Evolutionary conservation across 2,113 vertebrate genomes (phyloP).

Genomic region (Osmerus eperlanus): DNA sequence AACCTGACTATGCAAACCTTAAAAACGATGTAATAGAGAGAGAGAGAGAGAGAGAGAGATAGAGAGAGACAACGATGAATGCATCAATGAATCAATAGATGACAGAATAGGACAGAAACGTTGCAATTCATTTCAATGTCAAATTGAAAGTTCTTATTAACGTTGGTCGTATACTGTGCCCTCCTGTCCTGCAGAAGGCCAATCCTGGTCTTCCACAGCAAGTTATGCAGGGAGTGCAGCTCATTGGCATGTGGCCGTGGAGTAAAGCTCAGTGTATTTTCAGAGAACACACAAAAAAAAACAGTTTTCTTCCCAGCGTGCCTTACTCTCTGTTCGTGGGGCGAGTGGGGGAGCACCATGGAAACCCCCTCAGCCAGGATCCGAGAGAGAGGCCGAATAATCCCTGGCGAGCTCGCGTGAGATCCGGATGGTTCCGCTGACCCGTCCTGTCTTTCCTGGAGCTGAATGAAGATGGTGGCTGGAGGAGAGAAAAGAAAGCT

Average conservation of each 20-base stretch:
- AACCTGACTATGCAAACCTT: too few relatives aligned
- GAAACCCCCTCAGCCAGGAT: not conserved
- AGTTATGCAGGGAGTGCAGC: not conserved
- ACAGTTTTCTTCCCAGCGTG: not conserved
- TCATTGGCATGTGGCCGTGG: not conserved
- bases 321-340: not conserved
- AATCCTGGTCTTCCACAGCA: not conserved
- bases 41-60: too few relatives aligned
- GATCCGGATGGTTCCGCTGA: slow-evolving; percentile 35
- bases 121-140: too few relatives aligned
- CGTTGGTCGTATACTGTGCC: too few relatives aligned
- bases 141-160: too few relatives aligned
- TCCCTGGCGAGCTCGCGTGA: slow-evolving; percentile 34
- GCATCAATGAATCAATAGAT: too few relatives aligned
- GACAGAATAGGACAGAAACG: too few relatives aligned
- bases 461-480: slow-evolving; percentile 12
- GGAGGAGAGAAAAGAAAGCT: slow-evolving; percentile 17
- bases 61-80: not conserved
- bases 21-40: too few relatives aligned
- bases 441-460: slow-evolving; percentile 33
- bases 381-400: slow-evolving; percentile 3
- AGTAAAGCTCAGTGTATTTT: not conserved
- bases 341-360: not conserved
- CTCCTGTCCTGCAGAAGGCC: too few relatives aligned
- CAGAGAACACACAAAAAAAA: not conserved